A percentile compares a stretch with the other conserved stretches of the same genome.
phyloP scores from a whole-genome alignment of 2,888 invertebrate species.

The Podabrus alpinus region DNA sequence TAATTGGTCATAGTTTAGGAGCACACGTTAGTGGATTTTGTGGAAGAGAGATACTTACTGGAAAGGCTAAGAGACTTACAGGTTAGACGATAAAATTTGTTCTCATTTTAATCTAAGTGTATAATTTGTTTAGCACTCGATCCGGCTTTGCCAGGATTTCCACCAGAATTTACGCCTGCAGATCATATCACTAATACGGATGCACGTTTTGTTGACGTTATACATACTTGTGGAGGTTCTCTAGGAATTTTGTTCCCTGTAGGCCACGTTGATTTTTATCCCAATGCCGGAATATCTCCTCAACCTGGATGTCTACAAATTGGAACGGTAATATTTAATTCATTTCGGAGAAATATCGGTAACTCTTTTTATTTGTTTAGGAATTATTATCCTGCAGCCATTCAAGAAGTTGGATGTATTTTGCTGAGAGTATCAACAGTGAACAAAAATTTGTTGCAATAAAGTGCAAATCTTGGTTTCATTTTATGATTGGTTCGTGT shows the following conservation, averaged over 20 bases:
- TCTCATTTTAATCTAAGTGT: neutral
- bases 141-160: conserved; percentile 67
- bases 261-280: conserved; percentile 68
- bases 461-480: neutral
- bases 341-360: neutral
- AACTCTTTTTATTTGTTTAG: neutral
- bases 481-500: neutral
- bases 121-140: conserved; percentile 58
- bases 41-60: conserved; percentile 36
- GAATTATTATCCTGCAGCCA: neutral
- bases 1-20: conserved; percentile 65
- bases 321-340: neutral
- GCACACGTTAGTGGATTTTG: conserved; percentile 60
- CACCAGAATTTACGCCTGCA: conserved; percentile 51
- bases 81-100: conserved; percentile 27
- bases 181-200: conserved; percentile 63
- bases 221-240: conserved; percentile 79
- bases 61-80: conserved; percentile 41
- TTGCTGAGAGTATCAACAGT: neutral
- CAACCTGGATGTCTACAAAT: conserved; percentile 6
- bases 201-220: conserved; percentile 84
- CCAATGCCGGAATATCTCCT: conserved; percentile 59
- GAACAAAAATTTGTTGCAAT: neutral
- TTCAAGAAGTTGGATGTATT: neutral
- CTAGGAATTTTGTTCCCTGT: conserved; percentile 63